phyloP scores from a whole-genome alignment of 2,113 vertebrate genomes.

The Etheostoma cragini region DNA sequence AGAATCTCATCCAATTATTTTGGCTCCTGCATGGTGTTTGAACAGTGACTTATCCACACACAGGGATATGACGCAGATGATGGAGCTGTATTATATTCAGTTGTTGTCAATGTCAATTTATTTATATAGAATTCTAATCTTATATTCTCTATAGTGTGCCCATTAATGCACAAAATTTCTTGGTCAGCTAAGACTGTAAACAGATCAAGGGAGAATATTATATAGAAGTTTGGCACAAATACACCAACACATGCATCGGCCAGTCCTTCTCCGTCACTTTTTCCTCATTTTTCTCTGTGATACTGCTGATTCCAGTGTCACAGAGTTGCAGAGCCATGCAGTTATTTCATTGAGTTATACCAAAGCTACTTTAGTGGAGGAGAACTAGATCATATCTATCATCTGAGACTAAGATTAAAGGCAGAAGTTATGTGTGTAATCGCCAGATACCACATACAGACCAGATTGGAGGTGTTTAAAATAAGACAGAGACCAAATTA shows the following conservation, averaged over 20 bases:
- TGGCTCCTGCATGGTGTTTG: neutral
- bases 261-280: conserved; percentile 47
- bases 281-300: conserved; percentile 46
- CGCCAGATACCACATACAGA: conserved; percentile 43
- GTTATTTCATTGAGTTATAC: conserved; percentile 76
- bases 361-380: conserved; percentile 31
- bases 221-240: conserved; percentile 61
- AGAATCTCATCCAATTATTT: conserved; percentile 9
- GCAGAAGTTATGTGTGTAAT: conserved; percentile 40
- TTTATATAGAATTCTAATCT: conserved; percentile 57
- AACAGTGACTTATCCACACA: conserved; percentile 34
- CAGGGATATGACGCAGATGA: conserved; percentile 29
- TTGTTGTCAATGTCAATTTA: conserved; percentile 66
- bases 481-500: conserved; percentile 6
- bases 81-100: conserved; percentile 40
- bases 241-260: conserved; percentile 17
- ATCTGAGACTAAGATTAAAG: conserved; percentile 54
- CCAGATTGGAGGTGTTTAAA: conserved; percentile 22
- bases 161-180: conserved; percentile 73
- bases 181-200: conserved; percentile 79
- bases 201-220: conserved; percentile 74
- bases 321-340: conserved; percentile 76
- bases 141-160: conserved; percentile 28
- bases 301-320: conserved; percentile 72
- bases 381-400: conserved; percentile 58